Base-by-base conservation (phyloP, 2,113 vertebrate genomes). In the Fukomys damarensis region DNA sequence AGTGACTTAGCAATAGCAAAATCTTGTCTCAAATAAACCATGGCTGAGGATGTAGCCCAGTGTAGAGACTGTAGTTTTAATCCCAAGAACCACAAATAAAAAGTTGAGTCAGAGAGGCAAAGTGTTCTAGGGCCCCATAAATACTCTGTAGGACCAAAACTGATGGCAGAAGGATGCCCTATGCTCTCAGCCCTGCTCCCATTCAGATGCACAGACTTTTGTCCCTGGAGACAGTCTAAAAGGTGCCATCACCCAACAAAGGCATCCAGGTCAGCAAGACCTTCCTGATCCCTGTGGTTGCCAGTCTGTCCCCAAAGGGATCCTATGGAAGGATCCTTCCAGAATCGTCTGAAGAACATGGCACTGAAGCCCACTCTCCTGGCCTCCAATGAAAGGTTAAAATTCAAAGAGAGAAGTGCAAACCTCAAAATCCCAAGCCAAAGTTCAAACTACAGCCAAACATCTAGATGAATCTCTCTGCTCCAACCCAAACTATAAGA, bases 201-300 rank as follows among this genome's bases (percentile, higher is more conserved):
- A 14, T 30, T 32, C n/a, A n/a, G 20, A 30, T 7, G 24, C 61
- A 35, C 8, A 74, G 54, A 66, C 16, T 61, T 80, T 41, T 26
- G n/a, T 81, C 52, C 49, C n/a, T 24, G 28, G 81, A 32, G 32
- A 54, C 9, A 17, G 16, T 20, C 35, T 16, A 52, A 43, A 24
- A 82, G 61, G 8, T 30, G 4, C 26, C 65, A 2, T 0, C 0
- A 49, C 11, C 70, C 46, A 32, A 85, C 24, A 46, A 61, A 20
- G 30, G 12, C 11, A 28, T 10, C 76, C 20, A 61, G 14, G 70
- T 43, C 77, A 58, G 6, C 9, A 61, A 58, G 24, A 2, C 38
- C 10, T 68, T 70, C n/a, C 10, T 30, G 43, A 26, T 2, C 35
- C 68, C 52, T n/a, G 24, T 0, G 0, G 7, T 17, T 35, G 89